Evolutionary conservation across 1,140 invertebrate genomes (phyloP).

Genomic region (Hylyphantes graminicola): DNA sequence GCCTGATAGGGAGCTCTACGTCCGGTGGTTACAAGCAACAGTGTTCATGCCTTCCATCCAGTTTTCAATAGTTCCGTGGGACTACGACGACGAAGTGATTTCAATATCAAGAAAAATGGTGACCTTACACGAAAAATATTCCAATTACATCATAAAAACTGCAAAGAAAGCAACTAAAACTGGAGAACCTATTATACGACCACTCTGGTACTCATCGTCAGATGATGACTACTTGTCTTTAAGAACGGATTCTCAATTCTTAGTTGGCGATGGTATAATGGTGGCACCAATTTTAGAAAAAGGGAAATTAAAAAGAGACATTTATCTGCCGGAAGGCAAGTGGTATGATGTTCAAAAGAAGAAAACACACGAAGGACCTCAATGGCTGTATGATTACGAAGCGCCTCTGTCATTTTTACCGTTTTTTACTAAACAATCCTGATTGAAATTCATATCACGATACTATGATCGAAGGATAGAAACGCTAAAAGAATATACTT

Average conservation of each 20-base stretch:
- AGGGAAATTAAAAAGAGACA: conserved; percentile 75
- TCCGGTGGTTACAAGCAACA: conserved; percentile 89
- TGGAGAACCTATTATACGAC: conserved; percentile 66
- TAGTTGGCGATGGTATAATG: conserved; percentile 85
- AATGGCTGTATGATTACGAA: conserved; percentile 75
- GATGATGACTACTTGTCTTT: conserved; percentile 64
- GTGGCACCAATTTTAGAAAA: conserved; percentile 83
- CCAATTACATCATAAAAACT: conserved; percentile 72
- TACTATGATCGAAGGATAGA: no score
- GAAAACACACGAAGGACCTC: conserved; percentile 71
- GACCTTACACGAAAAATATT: conserved; percentile 76
- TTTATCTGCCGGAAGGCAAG: conserved; percentile 80
- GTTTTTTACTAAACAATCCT: conserved; percentile 70
- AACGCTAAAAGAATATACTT: no score
- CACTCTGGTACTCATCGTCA: conserved; percentile 69
- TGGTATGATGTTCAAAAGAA: conserved; percentile 73
- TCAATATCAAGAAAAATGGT: conserved; percentile 77
- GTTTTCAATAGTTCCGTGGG: conserved; percentile 89
- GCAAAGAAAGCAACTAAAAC: conserved; percentile 64
- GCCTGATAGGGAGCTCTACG: conserved; percentile 81
- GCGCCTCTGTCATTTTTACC: conserved; percentile 77
- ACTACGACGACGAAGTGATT: conserved; percentile 79
- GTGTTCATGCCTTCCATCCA: conserved; percentile 88
- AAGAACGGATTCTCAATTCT: conserved; percentile 73
- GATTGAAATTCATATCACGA: background rate